Base-by-base conservation (phyloP, 2,797 vertebrate genomes). In the Schizopygopsis malacanthus region DNA sequence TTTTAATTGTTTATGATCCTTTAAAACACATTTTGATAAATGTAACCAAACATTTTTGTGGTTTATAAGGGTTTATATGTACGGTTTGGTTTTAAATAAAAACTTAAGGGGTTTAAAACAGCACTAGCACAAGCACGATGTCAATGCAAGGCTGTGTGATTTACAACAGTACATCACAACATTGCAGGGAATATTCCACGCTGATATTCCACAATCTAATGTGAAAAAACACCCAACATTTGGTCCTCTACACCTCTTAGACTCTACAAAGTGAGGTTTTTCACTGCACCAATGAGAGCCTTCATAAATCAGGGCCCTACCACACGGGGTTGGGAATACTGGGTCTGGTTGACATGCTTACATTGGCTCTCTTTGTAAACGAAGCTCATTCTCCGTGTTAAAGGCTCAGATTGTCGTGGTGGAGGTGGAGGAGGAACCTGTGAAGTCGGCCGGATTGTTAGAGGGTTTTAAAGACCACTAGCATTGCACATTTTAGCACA, bases 351-450 rank as follows among this genome's bases (percentile, higher is more conserved):
- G 91, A 71, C 70, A 87, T 91, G 90, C 95, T 96, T 96, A 96
- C 94, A 92, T 94, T 96, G 95, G 90, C 95, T 96, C 88, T 96
- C 95, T 95, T 95, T 96, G 94, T 95, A 95, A 94, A 96, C 91
- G 77, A 95, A 92, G 88, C 94, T 95, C 25, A 92, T 71, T 92
- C 93, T 93, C 91, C 93, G 91, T 20, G 87, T 88, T 90, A 95
- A 93, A 18, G 93, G 93, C 91, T 95, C 94, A 89, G 92, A 93
- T 89, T 95, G 94, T 90, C 94, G 94, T 16, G 91, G 94, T 33
- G 95, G 95, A 65, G 94, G 94, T 89, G 92, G 92, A 90, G 95
- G 95, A 90, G 94, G 94, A 41, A 95, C 94, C 95, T 96, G 95
- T 90, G 87, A 88, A 92, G 79, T 69, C 61, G 71, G 81, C 82